Base-by-base conservation (phyloP, 1,140 invertebrate species). In the Drosophila sp. region DNA sequence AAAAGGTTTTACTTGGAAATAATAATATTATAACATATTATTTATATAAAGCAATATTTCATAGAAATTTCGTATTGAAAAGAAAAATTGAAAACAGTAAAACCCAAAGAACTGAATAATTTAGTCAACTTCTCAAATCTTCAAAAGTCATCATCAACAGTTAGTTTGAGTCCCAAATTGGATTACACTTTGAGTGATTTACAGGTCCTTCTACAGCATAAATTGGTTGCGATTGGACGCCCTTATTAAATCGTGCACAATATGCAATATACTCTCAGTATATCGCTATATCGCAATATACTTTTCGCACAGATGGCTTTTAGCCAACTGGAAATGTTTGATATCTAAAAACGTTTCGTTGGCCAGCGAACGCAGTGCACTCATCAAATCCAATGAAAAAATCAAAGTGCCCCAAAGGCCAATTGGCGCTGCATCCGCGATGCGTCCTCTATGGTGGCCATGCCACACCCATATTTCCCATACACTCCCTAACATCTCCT, bases 321-420 rank as follows among this genome's bases (percentile, higher is more conserved):
- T 75, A 75, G 79, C 64, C 75, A 82, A 83, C 54, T 51, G 81
- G 56, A 82, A 80, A 71, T 48, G 64, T 79, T 78, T 82, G 80
- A 78, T 71, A 81, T 73, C 73, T 67, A 72, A 80, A 72, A 80
- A 77, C 75, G 58, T 80, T 62, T 41, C 56, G 57, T 46, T 54
- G 45, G 41, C 53, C 38, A 40, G 36, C 54, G 74, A 50, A 36
- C 32, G 50, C 34, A 21, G 46, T 59, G 65, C 57, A 67, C 81
- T 86, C 81, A 87, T 86, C 81, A 87, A 87, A 81, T 81, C 74
- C 78, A 72, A 86, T 81, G 82, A 84, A 86, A 81, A 83, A 76
- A 62, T 65, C 54, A 59, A 78, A 66, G 40, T 54, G 46, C 58
- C 73, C 72, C 61, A 67, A 61, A 76, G 77, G 66, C 78, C 81